Base-by-base conservation (phyloP, 2,797 vertebrate genomes). In the Muraenolepis orangiensis region DNA sequence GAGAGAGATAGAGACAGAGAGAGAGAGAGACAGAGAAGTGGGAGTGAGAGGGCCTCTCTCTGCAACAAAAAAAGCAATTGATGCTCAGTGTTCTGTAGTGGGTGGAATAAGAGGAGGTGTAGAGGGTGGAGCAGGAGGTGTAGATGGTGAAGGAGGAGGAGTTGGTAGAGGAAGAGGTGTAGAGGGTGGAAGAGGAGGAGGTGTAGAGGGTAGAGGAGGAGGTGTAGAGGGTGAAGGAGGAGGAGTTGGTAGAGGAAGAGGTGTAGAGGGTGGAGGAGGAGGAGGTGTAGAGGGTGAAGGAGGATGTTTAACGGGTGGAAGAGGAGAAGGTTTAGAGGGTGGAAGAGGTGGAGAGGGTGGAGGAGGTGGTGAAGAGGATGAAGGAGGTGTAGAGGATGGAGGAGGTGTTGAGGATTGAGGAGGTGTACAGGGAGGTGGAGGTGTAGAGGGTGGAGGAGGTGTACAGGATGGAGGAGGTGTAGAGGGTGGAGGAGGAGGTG, bases 61-160 rank as follows among this genome's bases (percentile, higher is more conserved):
- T n/a, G n/a, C 82, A 80, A 87, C 83, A 88, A 85, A 89, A 87
- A 85, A 76, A 79, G 67, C 71, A 89, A 89, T 82, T 87, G 86
- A 92, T 88, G 83, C 82, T 87, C 79, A 76, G 74, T 78, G 77
- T 82, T 86, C 81, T n/a, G n/a, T n/a, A n/a, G n/a, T n/a, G n/a
- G n/a, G n/a, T n/a, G n/a, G n/a, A n/a, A n/a, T n/a, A n/a, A n/a
- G n/a, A n/a, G 73, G 74, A 61, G 74, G 66, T 30, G 66, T 31
- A 68, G 72, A 42, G 70, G 46, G 68, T 46, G 46, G 11, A 69
- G 5, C 73, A 3, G 69, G 3, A 61, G 74, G 66, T 30, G 66
- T 31, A 68, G 72, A 42, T 67, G 46, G 68, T 46, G 46, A 8
- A 69, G 5, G 74, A 3, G 69, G 3, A n/a, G n/a, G n/a, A n/a